Conservation (phyloP, 2,797 vertebrate genomes). For the Characodon lateralis region DNA sequence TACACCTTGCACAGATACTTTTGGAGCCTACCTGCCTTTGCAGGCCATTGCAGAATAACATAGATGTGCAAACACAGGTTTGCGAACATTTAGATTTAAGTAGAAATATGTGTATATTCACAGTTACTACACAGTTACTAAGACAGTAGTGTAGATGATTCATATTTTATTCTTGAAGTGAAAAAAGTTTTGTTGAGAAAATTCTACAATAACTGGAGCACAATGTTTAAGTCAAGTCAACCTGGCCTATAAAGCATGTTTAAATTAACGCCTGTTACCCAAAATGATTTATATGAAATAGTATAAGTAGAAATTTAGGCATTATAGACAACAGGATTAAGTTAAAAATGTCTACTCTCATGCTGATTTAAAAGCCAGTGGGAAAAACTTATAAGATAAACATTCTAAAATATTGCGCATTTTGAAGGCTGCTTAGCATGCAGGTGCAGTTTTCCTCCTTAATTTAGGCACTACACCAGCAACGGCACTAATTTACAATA, state of each 20-base stretch:
- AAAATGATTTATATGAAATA: neutral
- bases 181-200: neutral
- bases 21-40: neutral
- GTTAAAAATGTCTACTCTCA: neutral
- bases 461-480: too few species aligned
- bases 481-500: too few species aligned
- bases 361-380: neutral
- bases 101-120: neutral
- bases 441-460: neutral
- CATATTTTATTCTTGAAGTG: neutral
- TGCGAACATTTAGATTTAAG: neutral
- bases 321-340: neutral
- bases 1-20: neutral
- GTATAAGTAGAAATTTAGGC: neutral
- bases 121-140: neutral
- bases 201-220: neutral
- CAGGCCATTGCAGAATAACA: neutral
- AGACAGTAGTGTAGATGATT: neutral
- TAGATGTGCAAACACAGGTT: neutral
- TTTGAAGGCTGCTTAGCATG: neutral
- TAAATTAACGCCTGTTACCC: neutral
- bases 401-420: neutral
- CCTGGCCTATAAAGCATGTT: neutral
- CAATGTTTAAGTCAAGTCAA: neutral
- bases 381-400: neutral